Evolutionary conservation across 2,113 vertebrate species (phyloP), one percentile per base, ranked within the genome.

Genomic region (Rhinogobius similis): DNA sequence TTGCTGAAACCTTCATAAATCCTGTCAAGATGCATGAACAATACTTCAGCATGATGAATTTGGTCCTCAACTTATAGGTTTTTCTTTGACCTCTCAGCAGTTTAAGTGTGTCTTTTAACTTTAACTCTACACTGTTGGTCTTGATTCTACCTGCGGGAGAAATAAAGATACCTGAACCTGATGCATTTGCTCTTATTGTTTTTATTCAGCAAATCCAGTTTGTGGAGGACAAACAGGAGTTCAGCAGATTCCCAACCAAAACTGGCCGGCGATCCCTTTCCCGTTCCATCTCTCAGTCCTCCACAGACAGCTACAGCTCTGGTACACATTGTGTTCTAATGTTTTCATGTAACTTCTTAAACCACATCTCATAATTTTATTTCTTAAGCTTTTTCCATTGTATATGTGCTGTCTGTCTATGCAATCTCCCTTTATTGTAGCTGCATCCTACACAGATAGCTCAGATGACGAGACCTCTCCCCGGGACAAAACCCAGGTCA

Each of bases 151-250:
- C n/a, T n/a, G n/a, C n/a, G n/a, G n/a, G n/a, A n/a, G n/a, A n/a
- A n/a, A n/a, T n/a, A n/a, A n/a, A n/a, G n/a, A n/a, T n/a, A n/a
- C n/a, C n/a, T n/a, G n/a, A n/a, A n/a, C n/a, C n/a, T n/a, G n/a
- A 7, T 38, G 24, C 13, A 56, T 29, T n/a, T 23, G 1, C 13
- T 26, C 63, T 26, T 38, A n/a, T 39, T 64, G 14, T 52, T 65
- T 9, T 58, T 68, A 76, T 63, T 44, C 62, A 90, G 81, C 95
- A 98, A 94, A 97, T 98, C 88, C 96, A 98, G 68, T 98, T 98
- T 90, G 96, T 95, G 72, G 97, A 98, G 88, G 96, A 98, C 65
- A 98, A 98, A 85, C 95, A 97, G 78, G 96, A 98, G 71, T 98
- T 98, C 92, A 97, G 96, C 89, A 94, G 95, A 82, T 95, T 96